phyloP scores from a whole-genome alignment of 1,140 invertebrate genomes.

The Mesaphorura yosii region DNA sequence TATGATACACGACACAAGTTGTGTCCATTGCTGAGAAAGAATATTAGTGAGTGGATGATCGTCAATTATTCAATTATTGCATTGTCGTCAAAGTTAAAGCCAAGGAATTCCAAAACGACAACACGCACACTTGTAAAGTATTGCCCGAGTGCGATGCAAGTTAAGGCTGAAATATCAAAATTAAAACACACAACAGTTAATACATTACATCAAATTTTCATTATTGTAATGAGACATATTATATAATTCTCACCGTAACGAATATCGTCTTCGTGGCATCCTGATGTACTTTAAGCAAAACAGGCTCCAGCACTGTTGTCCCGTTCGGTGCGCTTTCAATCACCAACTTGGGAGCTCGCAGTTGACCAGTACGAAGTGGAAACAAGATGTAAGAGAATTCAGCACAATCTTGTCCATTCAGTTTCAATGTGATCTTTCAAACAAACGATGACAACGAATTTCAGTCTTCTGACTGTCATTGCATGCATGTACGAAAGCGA shows the following conservation, averaged over 20 bases:
- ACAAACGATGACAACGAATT: neutral
- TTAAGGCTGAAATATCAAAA: too few relatives aligned
- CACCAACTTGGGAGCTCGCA: conserved; percentile 14
- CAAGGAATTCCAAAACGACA: too few relatives aligned
- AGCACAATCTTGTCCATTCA: conserved; percentile 12
- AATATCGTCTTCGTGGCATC: conserved; percentile 21
- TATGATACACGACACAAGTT: too few relatives aligned
- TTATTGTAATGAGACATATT: too few relatives aligned
- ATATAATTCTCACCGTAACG: conserved; percentile 20
- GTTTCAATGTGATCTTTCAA: conserved; percentile 14
- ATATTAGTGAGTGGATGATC: too few relatives aligned
- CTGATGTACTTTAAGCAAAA: conserved; percentile 1
- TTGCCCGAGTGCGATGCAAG: too few relatives aligned
- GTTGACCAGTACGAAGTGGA: conserved; percentile 22
- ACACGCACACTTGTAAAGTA: too few relatives aligned
- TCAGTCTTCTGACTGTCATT: neutral
- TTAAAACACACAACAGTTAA: too few relatives aligned
- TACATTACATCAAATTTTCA: too few relatives aligned
- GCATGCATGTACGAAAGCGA: neutral
- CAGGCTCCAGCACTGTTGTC: neutral
- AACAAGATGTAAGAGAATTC: conserved; percentile 24
- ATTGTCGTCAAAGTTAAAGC: too few relatives aligned
- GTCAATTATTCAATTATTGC: too few relatives aligned
- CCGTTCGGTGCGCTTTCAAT: conserved; percentile 9
- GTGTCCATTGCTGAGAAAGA: too few relatives aligned